These are phyloP conservation scores for Ylistrum balloti DNA, from an alignment of 1,140 invertebrate genomes.

Conservation along the genomic window DNA sequence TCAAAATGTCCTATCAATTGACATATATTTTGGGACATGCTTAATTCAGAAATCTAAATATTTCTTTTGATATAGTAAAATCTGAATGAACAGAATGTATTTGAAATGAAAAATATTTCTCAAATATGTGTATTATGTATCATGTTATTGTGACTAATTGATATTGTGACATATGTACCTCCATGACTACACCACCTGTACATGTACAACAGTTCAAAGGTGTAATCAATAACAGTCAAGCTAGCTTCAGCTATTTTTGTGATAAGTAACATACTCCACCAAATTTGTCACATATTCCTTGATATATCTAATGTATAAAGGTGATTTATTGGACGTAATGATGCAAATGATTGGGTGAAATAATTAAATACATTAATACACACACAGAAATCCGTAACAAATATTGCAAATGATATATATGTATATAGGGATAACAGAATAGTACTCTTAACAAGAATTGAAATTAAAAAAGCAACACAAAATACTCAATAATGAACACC, in stretches of 20 bases:
- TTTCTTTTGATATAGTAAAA: neutral
- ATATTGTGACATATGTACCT: neutral
- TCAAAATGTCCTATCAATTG: too few relatives aligned
- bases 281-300: too few relatives aligned
- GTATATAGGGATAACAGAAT: neutral
- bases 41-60: too few relatives aligned
- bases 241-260: too few relatives aligned
- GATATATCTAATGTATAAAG: too few relatives aligned
- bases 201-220: too few relatives aligned
- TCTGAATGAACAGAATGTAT: neutral
- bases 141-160: neutral
- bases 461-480: constrained; percentile 19
- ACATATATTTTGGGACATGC: too few relatives aligned
- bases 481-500: neutral
- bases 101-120: too few relatives aligned
- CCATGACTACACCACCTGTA: too few relatives aligned
- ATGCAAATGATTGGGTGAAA: neutral
- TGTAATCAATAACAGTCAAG: too few relatives aligned
- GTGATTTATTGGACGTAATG: neutral
- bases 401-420: constrained; percentile 40
- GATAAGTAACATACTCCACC: too few relatives aligned
- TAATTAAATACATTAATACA: neutral
- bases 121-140: neutral
- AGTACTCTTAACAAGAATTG: neutral
- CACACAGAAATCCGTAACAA: neutral